Base-by-base conservation (phyloP, 2,797 vertebrate species). In the Centroberyx gerrardi region DNA sequence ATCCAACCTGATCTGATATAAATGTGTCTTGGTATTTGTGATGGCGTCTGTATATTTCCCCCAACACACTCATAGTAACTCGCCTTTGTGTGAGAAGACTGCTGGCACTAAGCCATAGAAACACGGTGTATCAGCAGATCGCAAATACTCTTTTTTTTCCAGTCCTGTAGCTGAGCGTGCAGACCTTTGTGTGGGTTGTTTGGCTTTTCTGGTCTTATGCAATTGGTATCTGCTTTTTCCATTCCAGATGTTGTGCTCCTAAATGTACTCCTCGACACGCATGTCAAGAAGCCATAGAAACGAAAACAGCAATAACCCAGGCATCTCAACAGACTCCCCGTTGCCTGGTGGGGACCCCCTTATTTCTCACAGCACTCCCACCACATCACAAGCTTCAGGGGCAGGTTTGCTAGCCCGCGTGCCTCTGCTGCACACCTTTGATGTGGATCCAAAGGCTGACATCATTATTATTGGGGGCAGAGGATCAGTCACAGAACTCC, bases 151-250 rank as follows among this genome's bases (percentile, higher is more conserved):
- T 33, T 59, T 60, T 0, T 14, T 64, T 75, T 66, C 69, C 76
- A 28, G 42, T 49, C 31, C 62, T 66, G 42, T 48, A 66, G 49
- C 78, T 74, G 58, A 68, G 10, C 6, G 1, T 76, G 68, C 48
- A 59, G 70, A 74, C 78, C 44, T 72, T 62, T 80, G 31, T 75
- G 68, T 69, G 68, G 75, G 38, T 68, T 79, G 48, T 70, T 83
- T 68, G 68, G 61, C 68, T 83, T 67, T 69, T 62, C 54, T 76
- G 53, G 38, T 76, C 44, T 86, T 90, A 83, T 77, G 68, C 86
- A 89, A 91, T 83, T 75, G 48, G 17, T 83, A 22, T 87, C 72
- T 81, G 71, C 46, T 80, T 91, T 86, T 91, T 92, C 76, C 76
- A 84, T 88, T 85, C 82, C 92, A 93, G 85, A 90, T 90, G 85